Evolutionary conservation across 2,797 vertebrate genomes (phyloP).

Genomic region (Melanotaenia trifasciata): DNA sequence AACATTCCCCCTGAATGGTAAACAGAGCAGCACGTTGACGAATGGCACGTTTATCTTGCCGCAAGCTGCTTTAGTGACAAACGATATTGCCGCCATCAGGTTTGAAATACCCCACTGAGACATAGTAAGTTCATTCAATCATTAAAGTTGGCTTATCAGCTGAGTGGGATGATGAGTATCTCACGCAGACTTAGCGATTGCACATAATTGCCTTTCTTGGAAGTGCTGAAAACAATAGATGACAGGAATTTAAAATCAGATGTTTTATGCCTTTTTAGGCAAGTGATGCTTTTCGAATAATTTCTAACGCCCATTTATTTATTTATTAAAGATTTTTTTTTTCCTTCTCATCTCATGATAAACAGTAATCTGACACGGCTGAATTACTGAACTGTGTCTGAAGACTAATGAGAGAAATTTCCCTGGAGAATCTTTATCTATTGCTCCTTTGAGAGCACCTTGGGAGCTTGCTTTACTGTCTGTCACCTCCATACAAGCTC

Average conservation of each 20-base stretch:
- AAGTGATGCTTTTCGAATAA: conserved; percentile 49
- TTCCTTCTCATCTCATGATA: conserved; percentile 86
- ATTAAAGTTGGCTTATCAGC: conserved; percentile 72
- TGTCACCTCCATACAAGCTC: conserved; percentile 88
- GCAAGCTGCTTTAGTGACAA: conserved; percentile 35
- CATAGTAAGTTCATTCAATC: conserved; percentile 68
- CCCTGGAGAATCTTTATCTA: conserved; percentile 96
- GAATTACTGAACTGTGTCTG: conserved; percentile 98
- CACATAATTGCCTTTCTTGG: conserved; percentile 57
- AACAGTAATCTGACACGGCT: conserved; percentile 92
- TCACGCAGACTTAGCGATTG: conserved; percentile 44
- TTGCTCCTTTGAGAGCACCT: conserved; percentile 93
- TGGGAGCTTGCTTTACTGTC: conserved; percentile 90
- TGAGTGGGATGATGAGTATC: conserved; percentile 56
- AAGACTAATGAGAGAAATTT: conserved; percentile 98
- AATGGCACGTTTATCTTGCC: conserved; percentile 62
- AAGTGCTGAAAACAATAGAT: conserved; percentile 32
- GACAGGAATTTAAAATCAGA: conserved; percentile 63
- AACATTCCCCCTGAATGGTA: conserved; percentile 55
- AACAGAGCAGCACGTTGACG: conserved; percentile 51
- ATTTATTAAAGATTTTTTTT: conserved; percentile 38
- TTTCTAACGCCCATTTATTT: conserved; percentile 37
- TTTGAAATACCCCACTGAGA: conserved; percentile 54
- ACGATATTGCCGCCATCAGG: conserved; percentile 46
- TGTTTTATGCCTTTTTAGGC: conserved; percentile 72